Base-by-base conservation (phyloP, 53 echinoderm and acorn worm species). In the Paracentrotus lividus region DNA sequence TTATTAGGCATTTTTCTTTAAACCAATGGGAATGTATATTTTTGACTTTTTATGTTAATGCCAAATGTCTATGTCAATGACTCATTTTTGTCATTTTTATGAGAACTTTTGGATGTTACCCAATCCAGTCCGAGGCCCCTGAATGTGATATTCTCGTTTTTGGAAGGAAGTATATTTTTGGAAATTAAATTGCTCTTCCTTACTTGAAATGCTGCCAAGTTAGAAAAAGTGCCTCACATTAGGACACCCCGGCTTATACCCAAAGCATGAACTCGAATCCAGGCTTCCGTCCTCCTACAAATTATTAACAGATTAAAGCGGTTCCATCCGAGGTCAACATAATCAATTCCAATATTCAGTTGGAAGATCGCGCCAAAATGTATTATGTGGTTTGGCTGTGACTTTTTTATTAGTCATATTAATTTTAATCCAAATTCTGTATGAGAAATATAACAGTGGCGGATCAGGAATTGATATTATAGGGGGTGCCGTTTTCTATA, bases 141-240 rank as follows among this genome's bases (percentile, higher is more conserved):
- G 36, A 14, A 15, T 24, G 5, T 24, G 45, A 3, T 27, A n/a
- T 47, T 6, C 26, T 47, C n/a, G 15, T 47, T n/a, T n/a, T 26
- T 4, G 12, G 81, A n/a, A 15, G 81, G 47, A 47, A 26, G 81
- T 81, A 47, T 81, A 81, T 81, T 81, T 81, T 81, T 47, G 27
- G 45, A 81, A 20, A 51, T 6, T 77, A 81, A n/a, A 81, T 81
- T 81, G 81, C 44, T 81, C 81, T 45, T 81, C 81, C 47, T 45
- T 10, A 81, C 24, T 33, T 81, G 81, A 47, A 47, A n/a, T 13
- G 27, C 12, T 47, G 81, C 81, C 81, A 81, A 81, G n/a, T n/a
- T n/a, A n/a, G 47, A 81, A 81, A 2, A 26, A 76, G 42, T n/a
- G 42, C 42, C 42, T 64, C 12, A 64, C 31, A 29, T 4, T 0